phyloP scores from a whole-genome alignment of 2,888 invertebrate genomes.

The Drosophila fungiperda region DNA sequence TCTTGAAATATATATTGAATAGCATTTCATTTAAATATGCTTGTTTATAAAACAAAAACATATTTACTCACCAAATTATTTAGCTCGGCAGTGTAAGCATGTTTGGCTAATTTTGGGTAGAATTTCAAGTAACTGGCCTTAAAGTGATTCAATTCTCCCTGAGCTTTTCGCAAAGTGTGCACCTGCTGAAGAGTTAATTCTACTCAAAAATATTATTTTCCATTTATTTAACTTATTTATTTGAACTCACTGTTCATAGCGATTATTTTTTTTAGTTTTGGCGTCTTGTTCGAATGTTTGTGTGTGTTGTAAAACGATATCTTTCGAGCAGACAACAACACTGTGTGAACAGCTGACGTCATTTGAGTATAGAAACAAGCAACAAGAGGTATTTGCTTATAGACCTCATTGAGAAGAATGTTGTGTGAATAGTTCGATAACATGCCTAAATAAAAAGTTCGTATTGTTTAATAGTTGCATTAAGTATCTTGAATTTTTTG shows the following conservation, averaged over 20 bases:
- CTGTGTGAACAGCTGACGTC: conserved; percentile 15
- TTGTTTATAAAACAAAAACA: no score
- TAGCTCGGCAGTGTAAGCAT: conserved; percentile 67
- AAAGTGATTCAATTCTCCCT: conserved; percentile 63
- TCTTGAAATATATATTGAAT: conserved; percentile 30
- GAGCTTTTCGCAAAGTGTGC: conserved; percentile 68
- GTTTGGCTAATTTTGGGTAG: conserved; percentile 73
- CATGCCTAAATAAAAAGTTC: neutral
- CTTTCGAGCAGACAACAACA: neutral
- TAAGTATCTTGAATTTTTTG: neutral
- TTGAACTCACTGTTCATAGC: conserved; percentile 53
- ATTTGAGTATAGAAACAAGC: conserved; percentile 1
- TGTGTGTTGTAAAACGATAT: conserved; percentile 31
- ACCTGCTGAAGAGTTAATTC: conserved; percentile 78
- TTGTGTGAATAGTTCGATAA: no score
- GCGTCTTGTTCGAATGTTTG: conserved; percentile 51
- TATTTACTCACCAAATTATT: conserved; percentile 71
- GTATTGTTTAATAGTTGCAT: neutral
- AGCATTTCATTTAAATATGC: neutral
- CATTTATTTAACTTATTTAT: neutral
- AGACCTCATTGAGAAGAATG: neutral
- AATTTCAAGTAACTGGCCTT: conserved; percentile 42
- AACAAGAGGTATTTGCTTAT: neutral
- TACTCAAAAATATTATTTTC: conserved; percentile 23
- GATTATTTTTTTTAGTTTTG: conserved; percentile 15